These are phyloP conservation scores for Yponomeuta cagnagella DNA, from an alignment of 2,888 invertebrate genomes.

Conservation along the genomic window DNA sequence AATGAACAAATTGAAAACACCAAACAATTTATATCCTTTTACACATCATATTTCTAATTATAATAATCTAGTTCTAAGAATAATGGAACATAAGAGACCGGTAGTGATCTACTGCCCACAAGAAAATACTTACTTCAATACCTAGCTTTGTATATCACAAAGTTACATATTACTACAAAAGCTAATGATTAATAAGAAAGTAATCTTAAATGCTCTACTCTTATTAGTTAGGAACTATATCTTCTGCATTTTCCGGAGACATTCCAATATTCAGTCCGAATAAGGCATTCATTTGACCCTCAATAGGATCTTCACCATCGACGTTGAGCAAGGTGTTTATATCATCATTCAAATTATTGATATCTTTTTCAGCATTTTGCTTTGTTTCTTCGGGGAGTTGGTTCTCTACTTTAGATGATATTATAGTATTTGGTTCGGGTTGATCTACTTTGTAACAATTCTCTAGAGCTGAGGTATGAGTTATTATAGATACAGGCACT, in stretches of 20 bases:
- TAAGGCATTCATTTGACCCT: conserved; percentile 1
- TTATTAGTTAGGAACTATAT: background rate
- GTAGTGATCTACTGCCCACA: too few species aligned
- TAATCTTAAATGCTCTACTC: background rate
- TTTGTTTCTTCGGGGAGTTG: background rate
- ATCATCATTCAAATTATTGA: background rate
- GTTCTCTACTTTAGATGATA: background rate
- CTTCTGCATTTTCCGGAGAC: background rate
- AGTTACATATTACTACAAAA: background rate
- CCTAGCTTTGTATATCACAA: too few species aligned
- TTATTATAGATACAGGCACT: conserved; percentile 21
- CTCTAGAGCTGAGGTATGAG: conserved; percentile 19
- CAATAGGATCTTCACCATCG: background rate
- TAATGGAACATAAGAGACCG: too few species aligned
- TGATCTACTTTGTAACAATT: conserved; percentile 21
- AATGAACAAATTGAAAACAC: too few species aligned
- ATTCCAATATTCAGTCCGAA: background rate
- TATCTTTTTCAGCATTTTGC: background rate
- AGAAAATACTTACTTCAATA: too few species aligned
- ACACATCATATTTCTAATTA: too few species aligned
- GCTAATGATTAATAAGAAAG: background rate
- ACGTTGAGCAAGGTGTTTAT: background rate
- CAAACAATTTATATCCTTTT: too few species aligned
- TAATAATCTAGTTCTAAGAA: too few species aligned
- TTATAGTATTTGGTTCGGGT: conserved; percentile 3